Evolutionary conservation across 2,797 vertebrate genomes (phyloP), one percentile per base, ranked within the genome.

Genomic region (Eulemur mongoz): DNA sequence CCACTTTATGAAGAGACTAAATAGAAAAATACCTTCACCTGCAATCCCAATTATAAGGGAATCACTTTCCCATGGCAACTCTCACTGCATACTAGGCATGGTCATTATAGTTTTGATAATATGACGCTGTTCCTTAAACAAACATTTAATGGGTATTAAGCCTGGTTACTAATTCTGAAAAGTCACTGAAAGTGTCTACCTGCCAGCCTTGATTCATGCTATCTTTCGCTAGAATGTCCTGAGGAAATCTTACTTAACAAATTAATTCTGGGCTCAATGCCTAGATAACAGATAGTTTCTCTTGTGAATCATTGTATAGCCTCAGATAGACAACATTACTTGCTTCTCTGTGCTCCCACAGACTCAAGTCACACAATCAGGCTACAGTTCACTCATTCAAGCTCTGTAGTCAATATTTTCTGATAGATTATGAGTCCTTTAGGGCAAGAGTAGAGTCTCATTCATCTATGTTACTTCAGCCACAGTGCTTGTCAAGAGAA

Each of bases 1-100:
- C 1, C 54, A 79, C 10, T 78, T 81, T 88, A 54, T 82, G 78
- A 91, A 88, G 93, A 63, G 54, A n/a, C 57, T 93, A 40, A 94
- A 89, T 86, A 90, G 25, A 94, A 25, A 93, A 92, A 85, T 61
- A 54, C 32, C 13, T 97, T 88, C 48, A 84, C n/a, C 52, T 75
- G 7, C 20, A 91, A 70, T 82, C 54, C n/a, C 23, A 92, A 65
- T 85, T 76, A 75, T 76, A 72, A 94, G 32, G 40, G 0, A 75
- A 30, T 67, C 54, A 93, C 48, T 76, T 89, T 88, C 5, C 20
- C 67, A 92, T 61, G 48, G 84, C 69, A 80, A 91, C 38, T 81
- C 17, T 78, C 59, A 61, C 50, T 52, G 45, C 38, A 73, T 84
- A 23, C 15, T 32, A 84, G 13, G 5, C 59, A 89, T 43, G 87